A percentile compares a stretch with the other conserved stretches of the same genome.
These are phyloP conservation scores for Tolmerus cingulatus DNA, from an alignment of 2,888 invertebrate species.

Conservation along the genomic window DNA sequence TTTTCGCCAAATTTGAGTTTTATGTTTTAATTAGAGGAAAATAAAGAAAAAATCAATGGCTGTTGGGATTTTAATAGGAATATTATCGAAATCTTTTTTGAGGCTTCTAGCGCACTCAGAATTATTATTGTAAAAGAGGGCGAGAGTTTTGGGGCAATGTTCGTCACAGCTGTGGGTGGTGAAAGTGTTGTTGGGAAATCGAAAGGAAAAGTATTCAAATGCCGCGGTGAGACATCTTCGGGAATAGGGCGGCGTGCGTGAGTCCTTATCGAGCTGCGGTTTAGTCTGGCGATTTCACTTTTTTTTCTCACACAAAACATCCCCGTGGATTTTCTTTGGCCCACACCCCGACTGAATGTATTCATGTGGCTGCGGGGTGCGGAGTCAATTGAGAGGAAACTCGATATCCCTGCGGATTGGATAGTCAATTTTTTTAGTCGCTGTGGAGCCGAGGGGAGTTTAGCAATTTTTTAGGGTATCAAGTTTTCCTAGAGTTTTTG, in stretches of 20 bases:
- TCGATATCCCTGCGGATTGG: neutral
- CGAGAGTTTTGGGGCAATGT: neutral
- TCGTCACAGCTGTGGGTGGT: neutral
- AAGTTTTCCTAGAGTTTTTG: neutral
- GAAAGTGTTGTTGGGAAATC: neutral
- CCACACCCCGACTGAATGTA: neutral
- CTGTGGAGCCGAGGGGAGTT: neutral
- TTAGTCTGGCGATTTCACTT: slow-evolving; percentile 14
- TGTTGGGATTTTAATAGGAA: neutral
- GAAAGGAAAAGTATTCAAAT: slow-evolving; percentile 7
- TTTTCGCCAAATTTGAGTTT: neutral
- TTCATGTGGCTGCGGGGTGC: neutral
- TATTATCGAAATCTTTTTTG: neutral
- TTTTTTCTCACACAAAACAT: neutral
- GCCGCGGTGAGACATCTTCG: neutral
- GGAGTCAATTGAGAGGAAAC: slow-evolving; percentile 20
- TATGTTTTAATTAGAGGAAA: slow-evolving; percentile 27
- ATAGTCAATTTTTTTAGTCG: neutral
- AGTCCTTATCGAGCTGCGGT: neutral
- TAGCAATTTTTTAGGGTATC: neutral
- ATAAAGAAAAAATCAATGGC: slow-evolving; percentile 11
- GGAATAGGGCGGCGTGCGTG: neutral
- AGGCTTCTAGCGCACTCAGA: neutral
- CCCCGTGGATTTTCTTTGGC: neutral
- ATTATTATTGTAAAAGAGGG: neutral